Percentiles rank a stretch among this genome's conserved stretches.
Evolutionary conservation across 2,113 vertebrate species (phyloP).

Genomic region (Conger conger): DNA sequence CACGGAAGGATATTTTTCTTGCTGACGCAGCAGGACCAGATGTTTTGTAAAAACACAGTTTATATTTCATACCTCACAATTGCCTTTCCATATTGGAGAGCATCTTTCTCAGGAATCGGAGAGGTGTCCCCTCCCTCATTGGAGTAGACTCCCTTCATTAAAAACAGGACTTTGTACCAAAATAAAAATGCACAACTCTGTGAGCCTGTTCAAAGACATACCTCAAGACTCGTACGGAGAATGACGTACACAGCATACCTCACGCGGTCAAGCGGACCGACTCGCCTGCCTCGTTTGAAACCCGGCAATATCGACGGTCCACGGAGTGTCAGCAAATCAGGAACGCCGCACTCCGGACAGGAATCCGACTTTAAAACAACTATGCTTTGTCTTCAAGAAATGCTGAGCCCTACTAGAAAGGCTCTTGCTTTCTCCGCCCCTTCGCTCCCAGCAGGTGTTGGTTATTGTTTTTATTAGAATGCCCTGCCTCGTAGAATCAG

Average conservation of each 20-base stretch:
- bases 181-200: slow-evolving; percentile 55
- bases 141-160: slow-evolving; percentile 48
- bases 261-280: slow-evolving; percentile 51
- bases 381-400: background rate
- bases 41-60: slow-evolving; percentile 17
- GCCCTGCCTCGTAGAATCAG: background rate
- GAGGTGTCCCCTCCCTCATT: slow-evolving; percentile 47
- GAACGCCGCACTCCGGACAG: slow-evolving; percentile 34
- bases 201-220: slow-evolving; percentile 52
- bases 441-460: background rate
- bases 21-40: slow-evolving; percentile 2
- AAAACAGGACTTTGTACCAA: slow-evolving; percentile 31
- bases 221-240: slow-evolving; percentile 63
- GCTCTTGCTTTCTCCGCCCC: background rate
- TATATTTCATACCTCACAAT: slow-evolving; percentile 41
- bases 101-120: slow-evolving; percentile 67
- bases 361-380: background rate
- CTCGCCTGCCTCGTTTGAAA: slow-evolving; percentile 29
- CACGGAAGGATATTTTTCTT: background rate
- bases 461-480: background rate
- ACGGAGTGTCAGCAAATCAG: slow-evolving; percentile 8
- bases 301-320: slow-evolving; percentile 9
- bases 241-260: slow-evolving; percentile 64
- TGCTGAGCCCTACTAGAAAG: background rate
- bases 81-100: slow-evolving; percentile 47